A percentile compares a stretch with the other conserved stretches of the same genome.
Evolutionary conservation across 1,140 invertebrate species (phyloP).

Genomic region (Orius insidiosus): DNA sequence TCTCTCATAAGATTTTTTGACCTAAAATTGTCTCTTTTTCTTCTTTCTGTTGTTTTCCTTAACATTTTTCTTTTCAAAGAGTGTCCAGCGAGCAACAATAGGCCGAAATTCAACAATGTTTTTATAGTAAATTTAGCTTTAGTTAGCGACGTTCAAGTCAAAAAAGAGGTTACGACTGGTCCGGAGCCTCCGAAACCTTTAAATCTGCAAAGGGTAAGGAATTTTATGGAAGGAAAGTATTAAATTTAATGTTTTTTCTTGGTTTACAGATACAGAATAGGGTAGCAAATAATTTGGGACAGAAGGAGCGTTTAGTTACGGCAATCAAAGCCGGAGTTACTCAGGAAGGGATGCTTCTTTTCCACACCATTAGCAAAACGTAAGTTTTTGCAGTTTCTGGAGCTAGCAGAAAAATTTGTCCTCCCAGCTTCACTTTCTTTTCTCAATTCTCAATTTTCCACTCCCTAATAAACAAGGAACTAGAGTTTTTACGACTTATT

Average conservation of each 20-base stretch:
- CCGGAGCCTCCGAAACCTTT: constrained; percentile 59
- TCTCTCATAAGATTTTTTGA: too few relatives aligned
- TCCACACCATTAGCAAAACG: constrained; percentile 79
- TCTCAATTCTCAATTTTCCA: too few relatives aligned
- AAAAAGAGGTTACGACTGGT: constrained; percentile 58
- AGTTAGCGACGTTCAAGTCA: constrained; percentile 77
- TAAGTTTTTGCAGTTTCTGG: too few relatives aligned
- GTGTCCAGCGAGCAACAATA: constrained; percentile 46
- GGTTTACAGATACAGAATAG: constrained; percentile 51
- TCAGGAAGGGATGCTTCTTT: constrained; percentile 73
- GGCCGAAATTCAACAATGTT: constrained; percentile 60
- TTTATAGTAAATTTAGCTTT: constrained; percentile 74
- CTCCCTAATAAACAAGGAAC: too few relatives aligned
- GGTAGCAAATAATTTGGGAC: constrained; percentile 69
- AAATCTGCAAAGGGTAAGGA: constrained; percentile 57
- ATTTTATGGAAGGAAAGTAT: background rate
- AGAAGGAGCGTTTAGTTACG: constrained; percentile 62
- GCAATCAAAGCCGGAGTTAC: constrained; percentile 74
- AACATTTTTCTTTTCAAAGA: constrained; percentile 36
- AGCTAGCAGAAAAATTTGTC: too few relatives aligned
- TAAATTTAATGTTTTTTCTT: constrained; percentile 8
- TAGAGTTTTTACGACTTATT: too few relatives aligned
- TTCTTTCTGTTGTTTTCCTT: constrained; percentile 23
- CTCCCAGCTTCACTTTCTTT: too few relatives aligned
- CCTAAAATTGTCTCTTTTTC: too few relatives aligned